phyloP scores from a whole-genome alignment of 2,797 vertebrate species.

The Manis crassicaudata region DNA sequence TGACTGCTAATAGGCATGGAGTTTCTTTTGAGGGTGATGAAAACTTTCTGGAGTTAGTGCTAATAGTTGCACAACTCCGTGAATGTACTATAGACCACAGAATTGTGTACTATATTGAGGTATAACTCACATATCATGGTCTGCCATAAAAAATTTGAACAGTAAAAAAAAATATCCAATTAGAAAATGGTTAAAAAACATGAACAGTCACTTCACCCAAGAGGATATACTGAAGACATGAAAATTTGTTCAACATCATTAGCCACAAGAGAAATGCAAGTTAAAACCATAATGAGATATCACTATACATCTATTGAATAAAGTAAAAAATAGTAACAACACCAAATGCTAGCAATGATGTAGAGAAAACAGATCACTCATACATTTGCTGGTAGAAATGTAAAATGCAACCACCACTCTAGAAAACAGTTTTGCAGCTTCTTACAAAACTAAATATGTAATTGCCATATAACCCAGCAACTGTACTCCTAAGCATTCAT shows the following conservation, averaged over 20 bases:
- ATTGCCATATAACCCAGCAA: neutral
- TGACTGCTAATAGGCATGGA: neutral
- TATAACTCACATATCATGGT: neutral
- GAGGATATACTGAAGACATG: neutral
- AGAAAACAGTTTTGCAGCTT: slow-evolving; percentile 21
- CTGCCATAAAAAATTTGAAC: slow-evolving; percentile 8
- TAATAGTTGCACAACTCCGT: neutral
- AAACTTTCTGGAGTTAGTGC: neutral
- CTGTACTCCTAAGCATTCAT: neutral
- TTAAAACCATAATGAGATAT: neutral
- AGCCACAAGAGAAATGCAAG: neutral
- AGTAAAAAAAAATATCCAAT: neutral
- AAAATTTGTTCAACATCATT: neutral
- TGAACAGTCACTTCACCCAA: neutral
- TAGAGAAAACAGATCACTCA: neutral
- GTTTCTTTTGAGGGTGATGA: neutral
- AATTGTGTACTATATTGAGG: neutral
- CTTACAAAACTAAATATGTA: slow-evolving; percentile 26
- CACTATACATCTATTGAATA: neutral
- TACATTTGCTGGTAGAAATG: neutral
- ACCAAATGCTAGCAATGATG: neutral
- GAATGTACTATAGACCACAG: neutral
- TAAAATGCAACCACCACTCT: neutral
- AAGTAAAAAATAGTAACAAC: neutral
- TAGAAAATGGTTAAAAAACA: slow-evolving; percentile 40